A percentile compares a stretch with the other conserved stretches of the same genome.
Evolutionary conservation across 2,797 vertebrate genomes (phyloP).

Genomic region (Premnoplex brunnescens): DNA sequence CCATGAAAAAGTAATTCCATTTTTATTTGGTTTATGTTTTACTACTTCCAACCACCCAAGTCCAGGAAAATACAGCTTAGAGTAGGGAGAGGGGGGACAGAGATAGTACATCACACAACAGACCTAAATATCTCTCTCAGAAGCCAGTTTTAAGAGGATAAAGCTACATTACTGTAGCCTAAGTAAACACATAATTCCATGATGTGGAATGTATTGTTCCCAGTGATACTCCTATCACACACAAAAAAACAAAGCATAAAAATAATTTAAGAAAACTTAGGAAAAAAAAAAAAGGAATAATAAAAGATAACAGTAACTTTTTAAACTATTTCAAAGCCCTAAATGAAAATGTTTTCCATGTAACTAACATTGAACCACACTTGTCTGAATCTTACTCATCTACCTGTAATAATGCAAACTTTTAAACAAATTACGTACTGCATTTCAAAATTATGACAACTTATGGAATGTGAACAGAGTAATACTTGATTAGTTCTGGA

Average conservation of each 20-base stretch:
- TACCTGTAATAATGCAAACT: background rate
- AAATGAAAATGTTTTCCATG: background rate
- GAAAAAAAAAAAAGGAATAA: background rate
- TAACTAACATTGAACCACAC: background rate
- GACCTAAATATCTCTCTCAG: background rate
- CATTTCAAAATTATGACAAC: background rate
- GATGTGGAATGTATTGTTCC: background rate
- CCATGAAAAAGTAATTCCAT: background rate
- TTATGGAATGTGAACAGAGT: background rate
- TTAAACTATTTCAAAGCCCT: background rate
- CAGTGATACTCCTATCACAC: background rate
- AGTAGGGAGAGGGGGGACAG: rapidly evolving
- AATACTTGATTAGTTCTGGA: background rate
- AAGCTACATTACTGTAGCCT: background rate
- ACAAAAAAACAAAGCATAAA: background rate
- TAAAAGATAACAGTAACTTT: background rate
- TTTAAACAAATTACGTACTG: background rate
- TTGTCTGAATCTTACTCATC: background rate
- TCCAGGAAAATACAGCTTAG: background rate
- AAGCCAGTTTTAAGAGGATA: background rate
- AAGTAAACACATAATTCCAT: background rate
- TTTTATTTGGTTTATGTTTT: background rate
- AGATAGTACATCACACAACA: background rate
- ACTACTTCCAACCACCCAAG: background rate
- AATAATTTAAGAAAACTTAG: background rate